A percentile compares a stretch with the other conserved stretches of the same genome.
Conservation (phyloP, 2,797 vertebrate genomes). For the Smutsia temminckii region DNA sequence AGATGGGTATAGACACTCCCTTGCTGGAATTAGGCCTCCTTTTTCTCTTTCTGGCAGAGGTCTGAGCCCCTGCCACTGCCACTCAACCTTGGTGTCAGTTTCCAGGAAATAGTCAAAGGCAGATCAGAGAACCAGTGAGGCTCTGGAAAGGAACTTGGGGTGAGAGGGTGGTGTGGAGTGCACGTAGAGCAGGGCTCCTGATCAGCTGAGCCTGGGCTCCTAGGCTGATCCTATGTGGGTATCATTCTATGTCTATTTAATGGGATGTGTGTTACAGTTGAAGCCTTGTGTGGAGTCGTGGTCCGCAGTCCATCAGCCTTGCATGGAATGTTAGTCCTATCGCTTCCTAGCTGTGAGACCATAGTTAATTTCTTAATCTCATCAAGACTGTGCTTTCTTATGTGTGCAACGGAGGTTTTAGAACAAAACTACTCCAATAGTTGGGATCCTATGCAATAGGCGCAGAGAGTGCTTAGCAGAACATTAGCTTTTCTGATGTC, state of each 20-base stretch:
- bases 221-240: not conserved
- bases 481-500: not conserved
- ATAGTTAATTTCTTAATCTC: not conserved
- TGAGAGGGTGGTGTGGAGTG: not conserved
- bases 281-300: not conserved
- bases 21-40: not conserved
- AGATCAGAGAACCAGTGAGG: not conserved
- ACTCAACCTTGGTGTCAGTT: conserved; percentile 12
- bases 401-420: not conserved
- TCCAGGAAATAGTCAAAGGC: not conserved
- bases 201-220: not conserved
- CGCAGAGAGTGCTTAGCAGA: not conserved
- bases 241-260: too few species aligned
- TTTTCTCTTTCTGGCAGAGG: conserved; percentile 2
- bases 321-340: not conserved
- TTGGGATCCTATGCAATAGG: not conserved
- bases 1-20: not conserved
- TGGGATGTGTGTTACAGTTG: too few species aligned
- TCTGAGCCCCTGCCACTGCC: conserved; percentile 42
- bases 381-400: not conserved
- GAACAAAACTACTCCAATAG: not conserved
- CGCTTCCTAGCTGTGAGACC: not conserved
- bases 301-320: not conserved
- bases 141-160: not conserved
- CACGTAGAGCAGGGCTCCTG: not conserved